phyloP scores from a whole-genome alignment of 2,113 vertebrate genomes.

The Rhabdornis inornatus region DNA sequence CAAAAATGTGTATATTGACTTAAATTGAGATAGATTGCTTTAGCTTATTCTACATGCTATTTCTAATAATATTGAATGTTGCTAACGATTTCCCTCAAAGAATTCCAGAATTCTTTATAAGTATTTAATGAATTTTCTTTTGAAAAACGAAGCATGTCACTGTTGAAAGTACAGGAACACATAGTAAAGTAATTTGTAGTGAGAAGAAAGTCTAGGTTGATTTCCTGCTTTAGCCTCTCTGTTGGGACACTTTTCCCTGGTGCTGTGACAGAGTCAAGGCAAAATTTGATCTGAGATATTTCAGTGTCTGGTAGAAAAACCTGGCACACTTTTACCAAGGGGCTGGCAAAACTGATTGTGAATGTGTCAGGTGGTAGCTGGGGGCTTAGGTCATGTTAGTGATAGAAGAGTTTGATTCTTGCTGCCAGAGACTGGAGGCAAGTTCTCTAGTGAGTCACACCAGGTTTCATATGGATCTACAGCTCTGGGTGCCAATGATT shows the following conservation, averaged over 20 bases:
- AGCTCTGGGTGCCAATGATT: not conserved
- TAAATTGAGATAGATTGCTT: slow-evolving; percentile 42
- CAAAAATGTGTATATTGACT: slow-evolving; percentile 45
- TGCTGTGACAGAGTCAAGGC: not conserved
- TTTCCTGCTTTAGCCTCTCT: not conserved
- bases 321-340: not conserved
- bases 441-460: not conserved
- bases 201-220: not conserved
- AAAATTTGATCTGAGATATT: not conserved
- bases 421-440: not conserved
- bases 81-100: not conserved
- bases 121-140: slow-evolving; percentile 31
- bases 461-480: not conserved
- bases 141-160: not conserved
- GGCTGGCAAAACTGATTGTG: not conserved
- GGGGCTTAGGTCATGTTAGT: not conserved
- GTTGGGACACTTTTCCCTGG: not conserved
- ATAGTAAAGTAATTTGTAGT: not conserved
- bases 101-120: not conserved
- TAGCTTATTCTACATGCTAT: slow-evolving; percentile 6
- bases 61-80: slow-evolving; percentile 11
- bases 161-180: not conserved
- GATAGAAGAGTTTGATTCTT: not conserved
- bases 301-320: not conserved
- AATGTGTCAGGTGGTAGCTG: not conserved